Percentiles rank a stretch among this genome's conserved stretches.
Evolutionary conservation across 2,888 invertebrate species (phyloP).

Genomic region (Zygogramma bicolorata): DNA sequence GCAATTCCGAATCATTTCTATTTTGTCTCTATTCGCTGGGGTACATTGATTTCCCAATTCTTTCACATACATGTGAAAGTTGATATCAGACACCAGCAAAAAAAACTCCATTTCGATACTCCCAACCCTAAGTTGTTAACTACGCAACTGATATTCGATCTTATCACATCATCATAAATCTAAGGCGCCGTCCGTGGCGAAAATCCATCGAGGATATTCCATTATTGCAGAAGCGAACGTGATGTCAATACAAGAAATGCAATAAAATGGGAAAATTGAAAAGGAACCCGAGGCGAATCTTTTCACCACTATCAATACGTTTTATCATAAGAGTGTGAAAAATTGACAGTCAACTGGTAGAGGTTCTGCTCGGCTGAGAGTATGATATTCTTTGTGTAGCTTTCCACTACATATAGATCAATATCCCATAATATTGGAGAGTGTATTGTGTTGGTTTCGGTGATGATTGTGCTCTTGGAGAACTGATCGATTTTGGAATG

Average conservation of each 20-base stretch:
- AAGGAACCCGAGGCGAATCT: slow-evolving; percentile 41
- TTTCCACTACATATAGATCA: slow-evolving; percentile 41
- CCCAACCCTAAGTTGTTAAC: neutral
- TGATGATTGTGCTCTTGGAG: slow-evolving; percentile 7
- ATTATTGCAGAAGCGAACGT: slow-evolving; percentile 1
- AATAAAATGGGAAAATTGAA: slow-evolving; percentile 29
- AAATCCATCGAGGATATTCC: slow-evolving; percentile 4
- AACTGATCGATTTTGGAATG: neutral
- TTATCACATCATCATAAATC: slow-evolving; percentile 1
- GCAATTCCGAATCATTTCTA: no score
- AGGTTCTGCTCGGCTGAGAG: slow-evolving; percentile 23
- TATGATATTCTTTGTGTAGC: slow-evolving; percentile 36
- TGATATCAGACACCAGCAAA: no score
- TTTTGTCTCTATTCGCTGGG: no score
- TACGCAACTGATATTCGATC: neutral
- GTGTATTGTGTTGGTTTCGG: slow-evolving; percentile 12
- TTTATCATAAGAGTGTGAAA: slow-evolving; percentile 46
- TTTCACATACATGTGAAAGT: no score
- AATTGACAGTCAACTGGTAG: slow-evolving; percentile 48
- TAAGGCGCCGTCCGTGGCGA: neutral
- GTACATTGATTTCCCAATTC: no score
- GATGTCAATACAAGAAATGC: slow-evolving; percentile 9
- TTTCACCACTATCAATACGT: slow-evolving; percentile 49
- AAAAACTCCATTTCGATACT: neutral
- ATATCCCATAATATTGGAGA: slow-evolving; percentile 31